phyloP scores from a whole-genome alignment of 2,888 invertebrate genomes.

The Erebia aethiops region DNA sequence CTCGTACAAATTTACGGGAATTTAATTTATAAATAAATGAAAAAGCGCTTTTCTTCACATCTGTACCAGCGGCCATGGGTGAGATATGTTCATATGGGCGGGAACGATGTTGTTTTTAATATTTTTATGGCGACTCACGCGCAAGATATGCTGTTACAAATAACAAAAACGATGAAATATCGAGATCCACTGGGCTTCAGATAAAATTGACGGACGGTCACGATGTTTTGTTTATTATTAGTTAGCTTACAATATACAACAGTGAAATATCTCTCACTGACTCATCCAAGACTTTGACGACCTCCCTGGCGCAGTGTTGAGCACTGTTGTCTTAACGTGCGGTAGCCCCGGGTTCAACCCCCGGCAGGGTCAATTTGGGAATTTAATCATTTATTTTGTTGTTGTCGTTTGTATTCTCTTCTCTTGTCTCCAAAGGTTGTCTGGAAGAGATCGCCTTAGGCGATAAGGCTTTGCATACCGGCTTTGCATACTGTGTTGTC shows the following conservation, averaged over 20 bases:
- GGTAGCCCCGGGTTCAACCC: too few relatives aligned
- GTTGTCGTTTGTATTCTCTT: too few relatives aligned
- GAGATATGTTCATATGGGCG: constrained; percentile 27
- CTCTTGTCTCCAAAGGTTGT: too few relatives aligned
- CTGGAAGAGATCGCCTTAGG: too few relatives aligned
- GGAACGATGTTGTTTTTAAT: constrained; percentile 39
- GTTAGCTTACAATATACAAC: not conserved
- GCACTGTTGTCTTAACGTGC: too few relatives aligned
- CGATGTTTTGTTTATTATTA: constrained; percentile 23
- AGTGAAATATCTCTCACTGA: not conserved
- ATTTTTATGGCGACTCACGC: constrained; percentile 41
- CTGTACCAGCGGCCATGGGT: constrained; percentile 25
- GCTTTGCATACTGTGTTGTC: too few relatives aligned
- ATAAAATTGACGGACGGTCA: constrained; percentile 30
- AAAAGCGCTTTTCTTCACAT: constrained; percentile 19
- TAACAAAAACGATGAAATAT: constrained; percentile 27
- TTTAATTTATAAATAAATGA: too few relatives aligned
- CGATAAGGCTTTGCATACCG: too few relatives aligned
- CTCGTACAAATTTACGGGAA: too few relatives aligned
- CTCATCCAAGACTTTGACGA: not conserved
- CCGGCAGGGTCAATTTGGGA: too few relatives aligned
- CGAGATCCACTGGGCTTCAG: constrained; percentile 17
- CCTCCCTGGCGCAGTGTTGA: too few relatives aligned
- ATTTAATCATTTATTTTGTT: too few relatives aligned
- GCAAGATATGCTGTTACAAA: constrained; percentile 38